Base-by-base conservation (phyloP, 2,113 vertebrate species). In the Thermophis baileyi region DNA sequence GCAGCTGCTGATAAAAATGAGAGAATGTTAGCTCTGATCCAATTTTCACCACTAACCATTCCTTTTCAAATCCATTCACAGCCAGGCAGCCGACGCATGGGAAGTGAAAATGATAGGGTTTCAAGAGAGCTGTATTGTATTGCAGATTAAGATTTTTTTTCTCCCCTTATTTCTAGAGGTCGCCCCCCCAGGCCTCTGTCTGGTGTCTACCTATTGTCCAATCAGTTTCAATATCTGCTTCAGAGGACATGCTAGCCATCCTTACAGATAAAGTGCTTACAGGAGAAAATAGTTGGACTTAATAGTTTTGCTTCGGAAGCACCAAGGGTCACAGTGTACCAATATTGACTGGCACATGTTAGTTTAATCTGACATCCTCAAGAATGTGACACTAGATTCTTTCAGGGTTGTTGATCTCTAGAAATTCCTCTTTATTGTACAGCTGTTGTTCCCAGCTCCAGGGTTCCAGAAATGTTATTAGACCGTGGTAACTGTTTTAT, bases 71-170 rank as follows among this genome's bases (percentile, higher is more conserved):
- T 98, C 98, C 98, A 98, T 99, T 99, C 98, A 98, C 98, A 98
- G 98, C 98, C 98, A 98, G 98, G 98, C 98, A 97, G 98, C 98
- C 97, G 98, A 98, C 98, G 98, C 98, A 98, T 98, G 98, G 98
- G 98, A 98, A 98, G 98, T 99, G 99, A 98, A 99, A 99, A 99
- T 99, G 98, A 99, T 99, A 99, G 99, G 98, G 98, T 99, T 99
- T 99, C 98, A 98, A 98, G 98, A 99, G 98, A 98, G 98, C 97
- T 95, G 98, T 98, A 98, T 99, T 99, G 99, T 99, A 98, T 98
- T 98, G 98, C 98, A 99, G 98, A 99, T 99, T 99, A 99, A 99
- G 99, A 99, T 99, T 99, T 93, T 93, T 93, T 93, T 99, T 99
- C 98, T 98, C 98, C 98, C 98, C 98, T 98, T 98, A 98, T 99